A percentile compares a stretch with the other conserved stretches of the same genome.
phyloP scores from a whole-genome alignment of 37 sponge, comb jelly and placozoan genomes.

The Bolinopsis microptera region DNA sequence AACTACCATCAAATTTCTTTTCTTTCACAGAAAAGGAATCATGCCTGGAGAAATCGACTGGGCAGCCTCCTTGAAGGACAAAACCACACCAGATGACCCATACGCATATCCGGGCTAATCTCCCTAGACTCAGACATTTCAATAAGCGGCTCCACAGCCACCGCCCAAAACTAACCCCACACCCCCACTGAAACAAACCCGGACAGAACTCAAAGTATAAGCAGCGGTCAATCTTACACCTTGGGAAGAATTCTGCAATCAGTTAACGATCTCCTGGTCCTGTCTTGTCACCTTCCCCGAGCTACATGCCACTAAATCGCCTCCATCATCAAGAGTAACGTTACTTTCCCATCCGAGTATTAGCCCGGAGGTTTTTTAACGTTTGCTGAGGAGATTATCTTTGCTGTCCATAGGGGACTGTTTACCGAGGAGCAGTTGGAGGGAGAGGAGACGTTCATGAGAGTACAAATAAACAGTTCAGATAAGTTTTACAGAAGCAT shows the following conservation, averaged over 20 bases:
- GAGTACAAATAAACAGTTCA: background rate
- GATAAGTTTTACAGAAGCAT: slow-evolving; percentile 9
- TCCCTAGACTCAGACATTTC: slow-evolving; percentile 28
- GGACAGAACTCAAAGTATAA: background rate
- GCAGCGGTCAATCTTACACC: background rate
- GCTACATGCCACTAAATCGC: slow-evolving; percentile 12
- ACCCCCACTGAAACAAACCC: background rate
- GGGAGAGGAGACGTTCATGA: background rate
- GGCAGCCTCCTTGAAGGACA: slow-evolving; percentile 26
- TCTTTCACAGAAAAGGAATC: background rate
- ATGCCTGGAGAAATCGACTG: slow-evolving; percentile 7
- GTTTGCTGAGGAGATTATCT: slow-evolving; percentile 29
- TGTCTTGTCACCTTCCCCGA: slow-evolving; percentile 3
- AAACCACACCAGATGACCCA: background rate
- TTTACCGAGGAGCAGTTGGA: background rate
- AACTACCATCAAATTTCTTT: too few relatives aligned
- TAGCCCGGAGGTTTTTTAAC: slow-evolving; percentile 4
- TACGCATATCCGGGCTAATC: slow-evolving; percentile 5
- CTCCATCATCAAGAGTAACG: background rate
- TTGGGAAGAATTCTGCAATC: slow-evolving; percentile 36
- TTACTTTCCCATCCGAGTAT: slow-evolving; percentile 17
- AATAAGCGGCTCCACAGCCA: background rate
- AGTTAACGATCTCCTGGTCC: slow-evolving; percentile 24
- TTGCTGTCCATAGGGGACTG: background rate
- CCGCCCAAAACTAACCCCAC: background rate